A percentile compares a stretch with the other conserved stretches of the same genome.
Conservation (phyloP, 2,113 vertebrate genomes). For the Leucosticte australis region DNA sequence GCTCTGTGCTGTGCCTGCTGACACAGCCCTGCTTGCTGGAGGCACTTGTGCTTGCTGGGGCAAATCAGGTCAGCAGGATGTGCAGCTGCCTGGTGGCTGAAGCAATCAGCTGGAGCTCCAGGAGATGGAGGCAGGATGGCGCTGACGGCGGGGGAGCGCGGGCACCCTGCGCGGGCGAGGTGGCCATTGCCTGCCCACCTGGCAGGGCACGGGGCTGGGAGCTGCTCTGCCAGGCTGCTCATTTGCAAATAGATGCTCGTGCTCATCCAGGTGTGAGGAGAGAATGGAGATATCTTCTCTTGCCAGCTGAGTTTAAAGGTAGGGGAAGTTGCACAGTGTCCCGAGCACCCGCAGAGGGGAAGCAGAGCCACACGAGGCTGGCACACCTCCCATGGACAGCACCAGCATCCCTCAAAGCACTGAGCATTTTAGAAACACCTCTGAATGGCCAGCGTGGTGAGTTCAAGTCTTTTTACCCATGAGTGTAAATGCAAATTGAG, state of each 20-base stretch:
- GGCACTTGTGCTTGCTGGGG: conserved; percentile 30
- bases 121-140: not conserved
- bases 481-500: not conserved
- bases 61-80: conserved; percentile 15
- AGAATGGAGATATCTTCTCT: not conserved
- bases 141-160: not conserved
- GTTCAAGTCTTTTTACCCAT: not conserved
- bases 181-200: not conserved
- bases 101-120: conserved; percentile 19
- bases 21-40: not conserved
- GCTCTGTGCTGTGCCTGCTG: not conserved
- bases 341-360: not conserved
- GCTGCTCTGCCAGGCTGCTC: not conserved
- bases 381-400: accelerated
- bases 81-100: not conserved
- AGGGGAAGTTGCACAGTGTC: not conserved
- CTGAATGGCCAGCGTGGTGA: not conserved
- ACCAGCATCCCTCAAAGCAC: not conserved
- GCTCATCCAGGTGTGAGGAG: not conserved
- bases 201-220: not conserved
- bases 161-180: not conserved
- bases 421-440: not conserved
- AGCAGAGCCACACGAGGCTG: accelerated
- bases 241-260: conserved; percentile 1
- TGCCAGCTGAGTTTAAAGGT: not conserved